Percentiles rank a stretch among this genome's conserved stretches.
These are phyloP conservation scores for Metridium senile DNA, from an alignment of 92 coral and sea anemone genomes.

Conservation along the genomic window DNA sequence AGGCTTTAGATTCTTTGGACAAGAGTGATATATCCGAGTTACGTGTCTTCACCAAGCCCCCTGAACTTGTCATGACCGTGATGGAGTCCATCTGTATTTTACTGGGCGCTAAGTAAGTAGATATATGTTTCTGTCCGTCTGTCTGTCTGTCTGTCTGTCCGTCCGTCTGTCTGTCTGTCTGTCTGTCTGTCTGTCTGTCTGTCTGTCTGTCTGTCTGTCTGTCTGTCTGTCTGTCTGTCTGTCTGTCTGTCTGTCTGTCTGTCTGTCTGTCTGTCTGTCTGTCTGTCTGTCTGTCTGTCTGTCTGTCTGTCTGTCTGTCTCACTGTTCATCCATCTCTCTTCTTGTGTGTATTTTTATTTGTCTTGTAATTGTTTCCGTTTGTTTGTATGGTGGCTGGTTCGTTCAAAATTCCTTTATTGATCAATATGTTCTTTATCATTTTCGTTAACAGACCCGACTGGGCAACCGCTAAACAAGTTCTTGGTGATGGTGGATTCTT, in stretches of 20 bases:
- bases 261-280: too few relatives aligned
- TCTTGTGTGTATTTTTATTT: background rate
- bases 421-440: background rate
- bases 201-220: background rate
- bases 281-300: too few relatives aligned
- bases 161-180: too few relatives aligned
- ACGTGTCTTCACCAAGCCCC: conserved; percentile 98
- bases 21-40: conserved; percentile 97
- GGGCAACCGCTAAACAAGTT: conserved; percentile 90
- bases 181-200: background rate
- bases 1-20: conserved; percentile 97
- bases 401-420: too few relatives aligned
- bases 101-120: conserved; percentile 83
- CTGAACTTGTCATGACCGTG: conserved; percentile 99
- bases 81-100: conserved; percentile 98
- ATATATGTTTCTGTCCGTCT: background rate
- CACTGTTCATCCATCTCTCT: too few relatives aligned
- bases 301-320: too few relatives aligned
- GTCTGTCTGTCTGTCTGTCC: too few relatives aligned
- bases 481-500: conserved; percentile 90
- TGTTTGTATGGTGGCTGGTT: too few relatives aligned
- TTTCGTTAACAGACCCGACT: conserved; percentile 69
- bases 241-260: too few relatives aligned
- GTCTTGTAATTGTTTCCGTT: too few relatives aligned
- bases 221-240: background rate